Conservation (phyloP, 2,888 invertebrate genomes). For the Oscheius myriophilus region DNA sequence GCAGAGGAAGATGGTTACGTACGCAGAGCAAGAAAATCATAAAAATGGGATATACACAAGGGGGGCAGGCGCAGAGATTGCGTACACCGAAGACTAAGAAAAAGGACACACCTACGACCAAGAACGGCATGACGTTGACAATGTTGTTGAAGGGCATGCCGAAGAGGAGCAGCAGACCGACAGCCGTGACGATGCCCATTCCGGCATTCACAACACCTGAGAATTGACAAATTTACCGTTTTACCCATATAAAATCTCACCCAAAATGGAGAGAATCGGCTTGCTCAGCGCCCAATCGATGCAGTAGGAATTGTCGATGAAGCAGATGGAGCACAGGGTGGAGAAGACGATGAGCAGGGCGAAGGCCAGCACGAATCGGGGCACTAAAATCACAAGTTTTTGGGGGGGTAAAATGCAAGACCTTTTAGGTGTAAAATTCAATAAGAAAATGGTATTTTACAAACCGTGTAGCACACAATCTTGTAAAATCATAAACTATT, state of each 20-base stretch:
- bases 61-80: no score
- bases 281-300: conserved; percentile 77
- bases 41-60: no score
- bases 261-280: conserved; percentile 87
- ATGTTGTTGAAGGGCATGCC: conserved; percentile 92
- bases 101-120: conserved; percentile 89
- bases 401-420: no score
- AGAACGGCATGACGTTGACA: conserved; percentile 91
- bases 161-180: conserved; percentile 87
- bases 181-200: conserved; percentile 88
- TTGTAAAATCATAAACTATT: no score
- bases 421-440: not conserved
- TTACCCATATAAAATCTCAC: not conserved
- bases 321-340: conserved; percentile 73
- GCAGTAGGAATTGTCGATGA: conserved; percentile 86
- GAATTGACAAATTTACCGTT: not conserved
- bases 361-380: conserved; percentile 67
- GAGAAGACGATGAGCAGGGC: conserved; percentile 66
- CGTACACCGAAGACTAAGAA: no score
- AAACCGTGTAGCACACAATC: not conserved
- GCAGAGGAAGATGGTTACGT: not conserved
- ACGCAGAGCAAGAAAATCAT: conserved; percentile 6
- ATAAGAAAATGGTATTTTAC: not conserved
- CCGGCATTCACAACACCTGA: conserved; percentile 85
- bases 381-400: conserved; percentile 55